Evolutionary conservation across 2,797 vertebrate species (phyloP).

Genomic region (Cossypha heuglini): DNA sequence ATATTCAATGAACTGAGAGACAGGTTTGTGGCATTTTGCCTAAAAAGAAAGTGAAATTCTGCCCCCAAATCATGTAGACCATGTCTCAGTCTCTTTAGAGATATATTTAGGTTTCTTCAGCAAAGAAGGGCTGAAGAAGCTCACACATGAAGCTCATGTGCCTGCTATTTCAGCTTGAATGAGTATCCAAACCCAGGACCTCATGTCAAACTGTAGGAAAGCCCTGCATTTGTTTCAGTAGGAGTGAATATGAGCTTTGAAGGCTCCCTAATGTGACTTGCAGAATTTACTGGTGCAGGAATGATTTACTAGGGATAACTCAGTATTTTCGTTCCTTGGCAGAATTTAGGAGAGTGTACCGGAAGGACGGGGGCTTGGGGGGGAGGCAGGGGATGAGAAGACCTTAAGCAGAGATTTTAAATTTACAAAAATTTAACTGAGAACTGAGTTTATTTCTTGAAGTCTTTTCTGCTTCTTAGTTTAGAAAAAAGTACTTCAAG

Average conservation of each 20-base stretch:
- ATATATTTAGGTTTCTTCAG: background rate
- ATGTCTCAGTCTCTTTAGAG: background rate
- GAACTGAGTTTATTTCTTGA: background rate
- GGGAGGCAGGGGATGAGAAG: background rate
- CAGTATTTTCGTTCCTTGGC: background rate
- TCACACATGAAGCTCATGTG: background rate
- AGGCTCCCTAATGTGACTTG: background rate
- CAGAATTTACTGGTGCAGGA: background rate
- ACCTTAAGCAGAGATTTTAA: background rate
- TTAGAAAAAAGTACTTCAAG: background rate
- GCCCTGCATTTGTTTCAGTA: background rate
- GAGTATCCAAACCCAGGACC: background rate
- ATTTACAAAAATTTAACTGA: background rate
- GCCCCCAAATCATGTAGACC: background rate
- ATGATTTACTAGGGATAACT: background rate
- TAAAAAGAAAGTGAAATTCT: background rate
- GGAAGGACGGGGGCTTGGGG: background rate
- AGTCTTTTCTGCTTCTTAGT: background rate
- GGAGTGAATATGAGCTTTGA: background rate
- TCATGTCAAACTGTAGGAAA: background rate
- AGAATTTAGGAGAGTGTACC: background rate
- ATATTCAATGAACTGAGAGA: background rate
- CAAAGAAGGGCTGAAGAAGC: background rate
- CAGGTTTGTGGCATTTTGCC: background rate
- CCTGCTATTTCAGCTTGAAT: background rate